A percentile compares a stretch with the other conserved stretches of the same genome.
Conservation (phyloP, 1,140 invertebrate genomes). For the Nebria ingens region DNA sequence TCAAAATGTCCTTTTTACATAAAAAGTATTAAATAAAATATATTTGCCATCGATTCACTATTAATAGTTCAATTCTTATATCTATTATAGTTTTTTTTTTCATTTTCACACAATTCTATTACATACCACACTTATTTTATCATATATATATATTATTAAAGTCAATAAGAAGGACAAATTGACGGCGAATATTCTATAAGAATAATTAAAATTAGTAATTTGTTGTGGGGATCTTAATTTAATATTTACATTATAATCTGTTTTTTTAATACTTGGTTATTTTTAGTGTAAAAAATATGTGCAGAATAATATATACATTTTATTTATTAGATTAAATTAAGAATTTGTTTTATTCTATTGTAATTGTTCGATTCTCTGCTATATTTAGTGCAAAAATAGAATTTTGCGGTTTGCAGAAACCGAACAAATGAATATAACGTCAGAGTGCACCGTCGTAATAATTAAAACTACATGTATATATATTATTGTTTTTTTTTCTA, state of each 20-base stretch:
- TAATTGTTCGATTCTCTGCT: too few species aligned
- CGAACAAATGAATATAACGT: too few species aligned
- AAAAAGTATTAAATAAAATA: too few species aligned
- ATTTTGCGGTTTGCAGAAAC: too few species aligned
- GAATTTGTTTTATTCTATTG: too few species aligned
- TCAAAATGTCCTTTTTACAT: too few species aligned
- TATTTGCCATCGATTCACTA: too few species aligned
- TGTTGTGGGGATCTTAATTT: not conserved
- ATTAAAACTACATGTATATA: too few species aligned
- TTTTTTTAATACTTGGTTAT: not conserved
- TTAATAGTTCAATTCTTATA: too few species aligned
- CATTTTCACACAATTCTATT: not conserved
- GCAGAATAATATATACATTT: not conserved
- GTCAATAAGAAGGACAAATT: conserved; percentile 4
- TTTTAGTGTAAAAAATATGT: not conserved
- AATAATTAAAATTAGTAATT: not conserved
- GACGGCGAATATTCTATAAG: conserved; percentile 4
- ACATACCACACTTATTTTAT: not conserved
- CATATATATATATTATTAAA: not conserved
- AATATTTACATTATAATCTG: not conserved
- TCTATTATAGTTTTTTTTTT: not conserved
- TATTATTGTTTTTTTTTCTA: not conserved
- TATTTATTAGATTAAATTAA: not conserved
- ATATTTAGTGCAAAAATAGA: too few species aligned
- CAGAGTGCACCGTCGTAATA: not conserved